Conservation (phyloP, 2,888 invertebrate genomes). For the Adelognathus sp. region DNA sequence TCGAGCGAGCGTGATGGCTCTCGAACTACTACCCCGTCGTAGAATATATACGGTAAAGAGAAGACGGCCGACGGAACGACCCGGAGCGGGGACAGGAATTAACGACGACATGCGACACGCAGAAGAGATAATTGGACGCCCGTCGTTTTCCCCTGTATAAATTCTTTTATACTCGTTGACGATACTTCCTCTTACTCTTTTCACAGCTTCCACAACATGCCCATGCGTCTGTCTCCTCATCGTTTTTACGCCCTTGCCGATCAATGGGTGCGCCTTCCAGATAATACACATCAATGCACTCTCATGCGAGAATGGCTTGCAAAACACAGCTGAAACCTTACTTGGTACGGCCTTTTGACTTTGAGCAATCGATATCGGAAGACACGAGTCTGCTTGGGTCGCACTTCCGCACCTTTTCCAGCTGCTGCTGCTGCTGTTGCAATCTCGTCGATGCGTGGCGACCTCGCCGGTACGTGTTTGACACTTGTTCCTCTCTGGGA, state of each 20-base stretch:
- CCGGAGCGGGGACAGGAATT: slow-evolving; percentile 66
- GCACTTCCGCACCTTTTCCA: slow-evolving; percentile 28
- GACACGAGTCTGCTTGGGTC: not conserved
- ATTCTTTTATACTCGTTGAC: not conserved
- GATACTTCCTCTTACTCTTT: too few species aligned
- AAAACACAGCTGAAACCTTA: too few species aligned
- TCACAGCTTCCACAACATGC: too few species aligned
- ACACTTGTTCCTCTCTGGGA: slow-evolving; percentile 5
- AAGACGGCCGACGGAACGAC: slow-evolving; percentile 48
- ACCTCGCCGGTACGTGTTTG: not conserved
- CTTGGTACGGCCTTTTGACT: too few species aligned
- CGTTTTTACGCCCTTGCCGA: too few species aligned
- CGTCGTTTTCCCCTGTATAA: slow-evolving; percentile 45
- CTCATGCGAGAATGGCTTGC: too few species aligned
- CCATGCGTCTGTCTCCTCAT: too few species aligned
- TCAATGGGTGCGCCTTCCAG: too few species aligned
- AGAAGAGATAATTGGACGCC: slow-evolving; percentile 72
- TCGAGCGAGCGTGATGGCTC: slow-evolving; percentile 6
- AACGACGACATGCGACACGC: slow-evolving; percentile 71
- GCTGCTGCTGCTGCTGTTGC: too few species aligned
- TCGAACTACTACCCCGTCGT: slow-evolving; percentile 10
- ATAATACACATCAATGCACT: too few species aligned
- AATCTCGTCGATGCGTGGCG: not conserved
- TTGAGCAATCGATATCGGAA: too few species aligned
- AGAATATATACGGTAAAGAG: too few species aligned